These are phyloP conservation scores for Antennarius maculatus DNA, from an alignment of 2,797 vertebrate species.

Conservation along the genomic window DNA sequence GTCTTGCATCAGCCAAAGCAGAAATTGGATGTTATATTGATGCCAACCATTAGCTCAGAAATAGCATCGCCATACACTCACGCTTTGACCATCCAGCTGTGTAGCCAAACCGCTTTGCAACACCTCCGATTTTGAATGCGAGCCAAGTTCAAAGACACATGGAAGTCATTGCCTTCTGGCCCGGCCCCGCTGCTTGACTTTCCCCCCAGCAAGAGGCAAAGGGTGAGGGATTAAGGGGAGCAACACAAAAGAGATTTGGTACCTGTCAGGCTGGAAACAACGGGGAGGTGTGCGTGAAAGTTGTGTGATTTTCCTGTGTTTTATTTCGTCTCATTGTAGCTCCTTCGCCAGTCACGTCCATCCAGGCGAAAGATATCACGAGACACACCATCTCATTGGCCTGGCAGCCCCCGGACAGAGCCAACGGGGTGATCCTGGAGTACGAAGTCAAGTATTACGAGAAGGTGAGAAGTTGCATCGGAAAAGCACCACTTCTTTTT, in stretches of 20 bases:
- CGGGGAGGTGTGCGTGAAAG: constrained; percentile 10
- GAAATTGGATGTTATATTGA: constrained; percentile 55
- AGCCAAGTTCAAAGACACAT: constrained; percentile 60
- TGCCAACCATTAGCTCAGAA: constrained; percentile 41
- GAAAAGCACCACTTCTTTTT: not conserved
- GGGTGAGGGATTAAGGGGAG: constrained; percentile 47
- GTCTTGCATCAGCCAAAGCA: constrained; percentile 22
- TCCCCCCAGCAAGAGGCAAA: constrained; percentile 62
- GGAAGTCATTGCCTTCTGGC: constrained; percentile 54
- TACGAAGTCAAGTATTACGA: constrained; percentile 99
- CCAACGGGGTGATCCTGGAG: constrained; percentile 96
- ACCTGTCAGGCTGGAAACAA: constrained; percentile 50
- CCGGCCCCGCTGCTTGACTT: constrained; percentile 59
- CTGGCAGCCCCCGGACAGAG: constrained; percentile 94
- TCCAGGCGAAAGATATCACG: constrained; percentile 96
- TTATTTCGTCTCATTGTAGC: constrained; percentile 75
- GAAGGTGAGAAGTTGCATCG: constrained; percentile 83
- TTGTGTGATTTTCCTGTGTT: constrained; percentile 10
- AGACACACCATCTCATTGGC: constrained; percentile 93
- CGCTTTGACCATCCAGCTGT: constrained; percentile 27
- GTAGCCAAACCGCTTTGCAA: constrained; percentile 34
- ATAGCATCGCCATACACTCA: constrained; percentile 26
- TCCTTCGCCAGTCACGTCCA: constrained; percentile 91
- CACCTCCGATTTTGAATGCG: constrained; percentile 43
- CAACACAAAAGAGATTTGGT: constrained; percentile 55